phyloP scores from a whole-genome alignment of 2,797 vertebrate genomes.

The Sphenodon punctatus region DNA sequence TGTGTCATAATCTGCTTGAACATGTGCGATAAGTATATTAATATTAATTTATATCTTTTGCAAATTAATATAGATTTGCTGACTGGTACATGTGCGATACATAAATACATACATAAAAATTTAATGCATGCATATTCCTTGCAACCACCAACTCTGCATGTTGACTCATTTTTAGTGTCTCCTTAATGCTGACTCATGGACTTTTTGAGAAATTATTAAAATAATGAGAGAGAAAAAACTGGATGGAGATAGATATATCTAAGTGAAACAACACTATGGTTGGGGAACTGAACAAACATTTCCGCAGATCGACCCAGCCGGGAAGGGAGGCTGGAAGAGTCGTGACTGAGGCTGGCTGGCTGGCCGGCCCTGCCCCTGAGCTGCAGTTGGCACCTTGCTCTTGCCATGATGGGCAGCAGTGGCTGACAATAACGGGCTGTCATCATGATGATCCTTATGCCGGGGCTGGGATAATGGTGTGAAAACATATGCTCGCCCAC shows the following conservation, averaged over 20 bases:
- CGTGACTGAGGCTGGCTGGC: too few species aligned
- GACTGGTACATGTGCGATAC: slow-evolving; percentile 52
- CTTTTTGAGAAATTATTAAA: background rate
- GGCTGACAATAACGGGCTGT: too few species aligned
- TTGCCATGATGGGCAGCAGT: too few species aligned
- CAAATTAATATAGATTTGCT: slow-evolving; percentile 70
- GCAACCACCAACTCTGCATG: background rate
- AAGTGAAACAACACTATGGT: background rate
- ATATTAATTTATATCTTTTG: slow-evolving; percentile 62
- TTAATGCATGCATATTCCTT: slow-evolving; percentile 44
- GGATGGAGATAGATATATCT: background rate
- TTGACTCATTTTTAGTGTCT: slow-evolving; percentile 28
- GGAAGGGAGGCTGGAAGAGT: too few species aligned
- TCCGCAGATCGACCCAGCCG: too few species aligned
- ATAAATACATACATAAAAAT: slow-evolving; percentile 68
- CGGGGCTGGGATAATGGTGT: too few species aligned
- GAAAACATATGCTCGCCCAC: too few species aligned
- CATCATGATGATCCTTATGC: too few species aligned
- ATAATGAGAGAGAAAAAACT: background rate
- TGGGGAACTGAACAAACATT: background rate
- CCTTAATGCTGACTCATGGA: slow-evolving; percentile 11
- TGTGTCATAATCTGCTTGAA: slow-evolving; percentile 43
- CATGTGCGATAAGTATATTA: slow-evolving; percentile 46
- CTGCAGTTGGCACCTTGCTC: too few species aligned
- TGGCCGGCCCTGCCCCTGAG: too few species aligned